Evolutionary conservation across 1,140 invertebrate genomes (phyloP), one percentile per base, ranked within the genome.

Genomic region (Mercenaria mercenaria): DNA sequence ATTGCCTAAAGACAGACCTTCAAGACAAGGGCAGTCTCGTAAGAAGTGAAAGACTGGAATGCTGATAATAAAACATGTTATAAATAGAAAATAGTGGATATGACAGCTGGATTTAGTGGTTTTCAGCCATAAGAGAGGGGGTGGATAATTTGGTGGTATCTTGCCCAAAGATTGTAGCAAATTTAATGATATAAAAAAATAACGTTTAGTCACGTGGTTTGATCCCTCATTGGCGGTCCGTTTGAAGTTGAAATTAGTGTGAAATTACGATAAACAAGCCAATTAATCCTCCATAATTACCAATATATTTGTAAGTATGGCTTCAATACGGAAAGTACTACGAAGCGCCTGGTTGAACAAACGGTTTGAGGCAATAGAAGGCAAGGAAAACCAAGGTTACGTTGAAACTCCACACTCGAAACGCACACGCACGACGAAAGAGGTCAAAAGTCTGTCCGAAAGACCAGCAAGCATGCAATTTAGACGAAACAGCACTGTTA

Each of bases 191-290:
- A 11, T 32, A 43, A 50, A 50, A 50, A 50, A 47, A 50, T 29
- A 50, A 77, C 41, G 67, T 50, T 47, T 26, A 59, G 26, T 79
- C 80, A 82, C 80, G 80, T 82, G 80, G 43, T 11, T 18, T 47
- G 11, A 32, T 56, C 50, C 4, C 52, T 81, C 34, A 79, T 87
- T 87, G 85, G 85, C 85, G 85, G 85, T 52, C 47, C 32, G 50
- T 87, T 87, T 87, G 72, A 87, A 87, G 72, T 86, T 86, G 67
- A 56, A 64, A 43, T 26, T 20, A 50, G 39, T 41, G 74, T 77
- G n/a, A 67, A 64, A 69, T 11, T 47, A 29, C n/a, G 34, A 47
- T 83, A 50, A 80, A 39, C 39, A 72, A 77, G 43, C 47, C 20
- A n/a, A 52, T 86, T 74, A 77, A 69, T 18, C 67, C 32, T 8